These are phyloP conservation scores for Nipponia nippon DNA, from an alignment of 2,113 vertebrate genomes.

Conservation along the genomic window DNA sequence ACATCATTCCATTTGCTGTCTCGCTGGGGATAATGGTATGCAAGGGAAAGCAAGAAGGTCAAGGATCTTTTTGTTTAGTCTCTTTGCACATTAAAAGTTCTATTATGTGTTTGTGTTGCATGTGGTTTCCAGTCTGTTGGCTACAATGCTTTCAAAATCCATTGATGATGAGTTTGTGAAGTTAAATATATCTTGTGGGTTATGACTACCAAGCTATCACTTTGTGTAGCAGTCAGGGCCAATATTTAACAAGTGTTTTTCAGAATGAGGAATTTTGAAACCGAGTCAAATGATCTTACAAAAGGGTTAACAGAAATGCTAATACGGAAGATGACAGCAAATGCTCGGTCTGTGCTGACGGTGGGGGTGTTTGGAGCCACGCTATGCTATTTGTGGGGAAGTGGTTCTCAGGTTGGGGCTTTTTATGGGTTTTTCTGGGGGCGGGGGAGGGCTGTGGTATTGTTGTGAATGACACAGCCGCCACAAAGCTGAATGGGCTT, in stretches of 20 bases:
- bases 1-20: slow-evolving; percentile 39
- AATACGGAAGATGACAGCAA: not conserved
- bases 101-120: slow-evolving; percentile 61
- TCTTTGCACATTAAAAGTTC: slow-evolving; percentile 68
- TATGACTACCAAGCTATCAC: slow-evolving; percentile 59
- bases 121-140: slow-evolving; percentile 52
- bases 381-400: not conserved
- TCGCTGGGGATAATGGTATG: slow-evolving; percentile 54
- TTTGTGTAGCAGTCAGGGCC: slow-evolving; percentile 13
- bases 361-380: not conserved
- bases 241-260: slow-evolving; percentile 57
- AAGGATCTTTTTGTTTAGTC: slow-evolving; percentile 62
- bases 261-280: slow-evolving; percentile 32
- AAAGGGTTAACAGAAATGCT: slow-evolving; percentile 21
- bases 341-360: not conserved
- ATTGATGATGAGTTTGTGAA: slow-evolving; percentile 61
- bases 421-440: not conserved
- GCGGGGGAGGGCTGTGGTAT: not conserved
- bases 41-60: slow-evolving; percentile 70
- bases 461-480: not conserved
- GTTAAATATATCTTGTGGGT: slow-evolving; percentile 58
- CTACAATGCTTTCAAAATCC: slow-evolving; percentile 37
- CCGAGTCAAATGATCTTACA: not conserved
- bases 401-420: not conserved
- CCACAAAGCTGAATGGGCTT: not conserved